These are phyloP conservation scores for Pristionchus japonicus DNA, from an alignment of 2,888 invertebrate genomes.

Conservation along the genomic window DNA sequence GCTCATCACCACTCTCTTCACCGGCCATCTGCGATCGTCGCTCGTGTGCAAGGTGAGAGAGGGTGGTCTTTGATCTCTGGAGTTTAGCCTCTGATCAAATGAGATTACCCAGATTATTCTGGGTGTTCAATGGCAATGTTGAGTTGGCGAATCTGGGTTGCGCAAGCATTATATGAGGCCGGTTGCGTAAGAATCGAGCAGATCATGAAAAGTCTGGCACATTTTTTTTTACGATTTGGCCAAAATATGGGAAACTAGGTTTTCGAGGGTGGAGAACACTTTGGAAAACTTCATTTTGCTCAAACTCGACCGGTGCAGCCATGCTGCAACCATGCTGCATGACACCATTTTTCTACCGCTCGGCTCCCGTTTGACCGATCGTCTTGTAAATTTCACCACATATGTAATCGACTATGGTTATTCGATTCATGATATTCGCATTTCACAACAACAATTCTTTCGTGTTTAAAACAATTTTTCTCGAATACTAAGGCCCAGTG, in stretches of 20 bases:
- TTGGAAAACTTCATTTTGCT: neutral
- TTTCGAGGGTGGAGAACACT: neutral
- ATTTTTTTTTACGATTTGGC: neutral
- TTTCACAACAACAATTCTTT: no score
- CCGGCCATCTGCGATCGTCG: constrained; percentile 91
- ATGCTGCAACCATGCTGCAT: neutral
- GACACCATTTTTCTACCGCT: no score
- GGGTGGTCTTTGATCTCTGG: constrained; percentile 84
- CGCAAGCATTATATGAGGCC: neutral
- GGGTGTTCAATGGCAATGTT: no score
- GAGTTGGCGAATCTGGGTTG: neutral
- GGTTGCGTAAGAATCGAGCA: neutral
- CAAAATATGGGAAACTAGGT: neutral
- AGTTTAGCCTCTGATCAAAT: no score
- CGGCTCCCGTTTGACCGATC: no score
- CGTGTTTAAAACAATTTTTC: no score
- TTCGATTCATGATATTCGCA: no score
- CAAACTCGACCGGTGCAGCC: neutral
- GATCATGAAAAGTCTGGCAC: neutral
- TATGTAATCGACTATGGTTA: no score
- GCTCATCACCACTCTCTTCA: constrained; percentile 90
- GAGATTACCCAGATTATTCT: no score
- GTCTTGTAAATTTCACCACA: no score
- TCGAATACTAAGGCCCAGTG: no score
- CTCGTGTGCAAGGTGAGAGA: constrained; percentile 87